Base-by-base conservation (phyloP, 2,888 invertebrate genomes). In the Pandemis heparana region DNA sequence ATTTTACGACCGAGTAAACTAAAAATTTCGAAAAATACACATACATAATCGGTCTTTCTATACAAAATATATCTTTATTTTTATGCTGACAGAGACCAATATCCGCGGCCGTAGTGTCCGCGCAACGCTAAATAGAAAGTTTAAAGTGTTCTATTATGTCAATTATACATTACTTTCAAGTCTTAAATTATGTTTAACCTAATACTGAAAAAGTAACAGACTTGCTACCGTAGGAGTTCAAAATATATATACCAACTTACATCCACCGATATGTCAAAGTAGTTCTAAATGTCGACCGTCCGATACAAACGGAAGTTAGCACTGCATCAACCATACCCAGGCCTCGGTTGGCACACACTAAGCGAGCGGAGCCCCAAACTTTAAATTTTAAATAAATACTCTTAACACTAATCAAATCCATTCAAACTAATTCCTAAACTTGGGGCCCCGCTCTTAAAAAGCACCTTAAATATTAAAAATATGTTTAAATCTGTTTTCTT, bases 201-300 rank as follows among this genome's bases (percentile, higher is more conserved):
- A 94, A 92, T 92, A 92, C 92, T 92, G 92, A 91, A 91, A 91
- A 89, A 92, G 88, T 87, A 89, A 89, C 84, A 77, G 85, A 89
- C 86, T 85, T 84, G 76, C 78, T 79, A 80, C 75, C 64, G 77
- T 79, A 77, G 82, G 77, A 76, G 79, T 80, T 78, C 78, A 76
- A 79, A 80, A 79, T 86, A 85, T 81, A 85, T 81, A 87, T 87
- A 89, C 89, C 88, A 90, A 90, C 89, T 85, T 83, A 82, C 83
- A 80, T 74, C 76, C 77, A 82, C 80, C 82, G 91, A 92, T 92
- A 92, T 92, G 92, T 90, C 67, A 68, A 72, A 71, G 63, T 74
- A 60, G 62, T 53, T 59, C 68, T 64, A 70, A 70, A 61, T n/a
- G 64, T 67, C 48, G 62, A 68, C 46, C 53, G 8, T 63, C 63